phyloP scores from a whole-genome alignment of 2,113 vertebrate species.

The Crotalus tigris region DNA sequence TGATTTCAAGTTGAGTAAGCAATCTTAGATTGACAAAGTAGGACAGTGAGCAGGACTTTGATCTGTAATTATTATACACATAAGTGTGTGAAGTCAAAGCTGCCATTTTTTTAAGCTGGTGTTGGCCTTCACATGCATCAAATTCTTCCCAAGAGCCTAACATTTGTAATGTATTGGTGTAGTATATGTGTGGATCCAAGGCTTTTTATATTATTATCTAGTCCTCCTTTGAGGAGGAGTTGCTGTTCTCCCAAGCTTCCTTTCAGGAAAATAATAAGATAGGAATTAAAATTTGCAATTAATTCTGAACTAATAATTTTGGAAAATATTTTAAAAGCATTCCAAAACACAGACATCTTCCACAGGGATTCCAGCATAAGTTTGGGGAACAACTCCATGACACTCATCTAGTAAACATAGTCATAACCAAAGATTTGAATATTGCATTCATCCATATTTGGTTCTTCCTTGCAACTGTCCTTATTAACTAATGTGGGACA shows the following conservation, averaged over 20 bases:
- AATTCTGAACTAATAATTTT: neutral
- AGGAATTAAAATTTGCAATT: neutral
- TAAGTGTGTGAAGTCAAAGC: no score
- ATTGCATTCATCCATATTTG: neutral
- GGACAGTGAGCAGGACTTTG: neutral
- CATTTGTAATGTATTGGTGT: neutral
- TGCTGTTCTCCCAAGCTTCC: neutral
- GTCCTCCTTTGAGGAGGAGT: neutral
- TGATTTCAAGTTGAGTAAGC: neutral
- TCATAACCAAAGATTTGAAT: neutral
- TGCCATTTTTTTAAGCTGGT: neutral
- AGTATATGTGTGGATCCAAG: neutral
- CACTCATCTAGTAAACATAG: neutral
- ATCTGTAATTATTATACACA: neutral
- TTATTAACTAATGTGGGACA: conserved; percentile 4
- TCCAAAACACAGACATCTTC: neutral
- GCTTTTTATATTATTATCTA: neutral
- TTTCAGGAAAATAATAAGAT: neutral
- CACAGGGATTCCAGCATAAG: neutral
- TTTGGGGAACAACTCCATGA: neutral
- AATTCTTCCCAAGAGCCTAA: neutral
- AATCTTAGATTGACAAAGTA: neutral
- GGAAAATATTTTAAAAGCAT: neutral
- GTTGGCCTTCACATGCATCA: neutral
- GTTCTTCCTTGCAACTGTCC: neutral